Evolutionary conservation across 2,797 vertebrate species (phyloP).

Genomic region (Leucoraja ocellata): DNA sequence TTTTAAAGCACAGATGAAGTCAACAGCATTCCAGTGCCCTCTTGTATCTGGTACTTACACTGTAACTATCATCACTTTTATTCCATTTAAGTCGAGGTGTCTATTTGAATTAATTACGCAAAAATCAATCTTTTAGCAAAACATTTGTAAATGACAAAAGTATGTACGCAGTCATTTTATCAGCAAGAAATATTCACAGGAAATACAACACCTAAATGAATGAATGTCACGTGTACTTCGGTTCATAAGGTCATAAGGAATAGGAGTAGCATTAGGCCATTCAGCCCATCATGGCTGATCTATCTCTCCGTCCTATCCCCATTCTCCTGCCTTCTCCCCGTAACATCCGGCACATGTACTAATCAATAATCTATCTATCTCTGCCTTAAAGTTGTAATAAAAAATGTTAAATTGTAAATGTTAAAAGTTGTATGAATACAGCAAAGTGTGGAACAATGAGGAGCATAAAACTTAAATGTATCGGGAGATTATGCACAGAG

Average conservation of each 20-base stretch:
- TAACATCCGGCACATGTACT: no score
- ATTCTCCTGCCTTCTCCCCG: no score
- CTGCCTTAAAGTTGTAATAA: no score
- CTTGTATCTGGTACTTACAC: slow-evolving; percentile 47
- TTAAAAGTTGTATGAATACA: background rate
- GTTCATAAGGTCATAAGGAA: no score
- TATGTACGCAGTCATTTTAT: background rate
- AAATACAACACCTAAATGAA: background rate
- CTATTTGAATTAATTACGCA: slow-evolving; percentile 13
- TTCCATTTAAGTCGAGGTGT: background rate
- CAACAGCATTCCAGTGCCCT: slow-evolving; percentile 26
- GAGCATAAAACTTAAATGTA: background rate
- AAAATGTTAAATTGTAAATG: no score
- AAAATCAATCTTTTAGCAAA: background rate
- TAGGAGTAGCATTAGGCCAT: no score
- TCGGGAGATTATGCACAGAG: slow-evolving; percentile 38
- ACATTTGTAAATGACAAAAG: background rate
- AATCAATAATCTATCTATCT: no score
- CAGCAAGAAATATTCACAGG: background rate
- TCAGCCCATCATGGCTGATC: no score
- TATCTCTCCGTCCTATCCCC: no score
- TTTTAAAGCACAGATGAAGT: slow-evolving; percentile 11
- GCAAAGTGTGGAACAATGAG: background rate
- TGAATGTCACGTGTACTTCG: no score
- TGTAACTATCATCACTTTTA: slow-evolving; percentile 49